phyloP scores from a whole-genome alignment of 1,140 invertebrate species.

The Drosophila punjabiensis region DNA sequence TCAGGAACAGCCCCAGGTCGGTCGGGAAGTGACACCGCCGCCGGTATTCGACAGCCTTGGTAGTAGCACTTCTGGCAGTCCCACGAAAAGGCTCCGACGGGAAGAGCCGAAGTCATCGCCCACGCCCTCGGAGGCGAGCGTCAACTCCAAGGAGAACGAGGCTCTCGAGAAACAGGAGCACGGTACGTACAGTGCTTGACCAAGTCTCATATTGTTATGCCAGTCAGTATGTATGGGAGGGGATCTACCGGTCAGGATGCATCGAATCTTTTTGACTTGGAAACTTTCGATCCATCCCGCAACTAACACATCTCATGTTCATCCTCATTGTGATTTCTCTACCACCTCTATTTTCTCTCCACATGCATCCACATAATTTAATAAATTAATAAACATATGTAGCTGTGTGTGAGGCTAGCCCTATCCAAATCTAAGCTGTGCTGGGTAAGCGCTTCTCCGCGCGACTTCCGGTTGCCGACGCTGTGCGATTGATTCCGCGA shows the following conservation, averaged over 20 bases:
- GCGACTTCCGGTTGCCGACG: neutral
- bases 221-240: neutral
- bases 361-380: slow-evolving; percentile 59
- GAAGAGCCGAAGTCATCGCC: slow-evolving; percentile 62
- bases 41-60: slow-evolving; percentile 24
- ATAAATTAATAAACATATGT: slow-evolving; percentile 23
- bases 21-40: slow-evolving; percentile 26
- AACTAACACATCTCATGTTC: slow-evolving; percentile 12
- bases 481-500: slow-evolving; percentile 2
- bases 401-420: slow-evolving; percentile 32
- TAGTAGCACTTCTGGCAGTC: slow-evolving; percentile 53
- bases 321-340: slow-evolving; percentile 38
- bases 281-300: neutral
- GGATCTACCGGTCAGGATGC: neutral
- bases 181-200: slow-evolving; percentile 46
- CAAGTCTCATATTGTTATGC: neutral
- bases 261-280: neutral
- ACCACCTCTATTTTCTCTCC: slow-evolving; percentile 56
- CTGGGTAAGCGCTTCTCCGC: slow-evolving; percentile 46
- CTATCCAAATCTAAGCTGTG: slow-evolving; percentile 18
- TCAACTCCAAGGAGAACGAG: slow-evolving; percentile 83
- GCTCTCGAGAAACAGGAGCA: slow-evolving; percentile 67
- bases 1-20: slow-evolving; percentile 11
- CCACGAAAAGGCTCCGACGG: slow-evolving; percentile 46
- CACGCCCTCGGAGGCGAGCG: slow-evolving; percentile 73